Percentiles rank a stretch among this genome's conserved stretches.
These are phyloP conservation scores for Drosophila borborema DNA, from an alignment of 2,888 invertebrate genomes.

Conservation along the genomic window DNA sequence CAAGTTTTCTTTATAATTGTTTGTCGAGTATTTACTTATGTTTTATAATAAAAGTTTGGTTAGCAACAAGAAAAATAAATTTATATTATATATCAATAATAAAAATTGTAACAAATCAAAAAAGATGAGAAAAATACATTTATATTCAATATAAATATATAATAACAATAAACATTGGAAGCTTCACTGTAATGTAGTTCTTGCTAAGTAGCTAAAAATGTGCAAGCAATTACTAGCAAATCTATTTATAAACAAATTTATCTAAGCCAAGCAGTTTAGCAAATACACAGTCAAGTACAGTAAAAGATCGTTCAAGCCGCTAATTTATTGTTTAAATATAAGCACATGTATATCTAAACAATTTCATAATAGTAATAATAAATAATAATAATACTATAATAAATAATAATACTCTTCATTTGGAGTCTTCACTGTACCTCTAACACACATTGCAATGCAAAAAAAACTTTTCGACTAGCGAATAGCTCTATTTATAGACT, in stretches of 20 bases:
- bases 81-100: too few relatives aligned
- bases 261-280: background rate
- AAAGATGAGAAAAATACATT: too few relatives aligned
- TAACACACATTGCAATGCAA: background rate
- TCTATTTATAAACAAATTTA: background rate
- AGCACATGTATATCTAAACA: too few relatives aligned
- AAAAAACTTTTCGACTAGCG: background rate
- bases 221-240: background rate
- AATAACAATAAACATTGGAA: too few relatives aligned
- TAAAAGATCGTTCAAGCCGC: background rate
- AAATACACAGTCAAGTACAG: background rate
- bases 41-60: too few relatives aligned
- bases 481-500: slow-evolving; percentile 26
- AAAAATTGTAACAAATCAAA: too few relatives aligned
- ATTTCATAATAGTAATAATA: too few relatives aligned
- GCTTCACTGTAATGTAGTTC: too few relatives aligned
- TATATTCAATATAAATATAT: too few relatives aligned
- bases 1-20: too few relatives aligned
- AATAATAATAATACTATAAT: background rate
- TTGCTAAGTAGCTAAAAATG: background rate
- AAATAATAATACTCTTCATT: background rate
- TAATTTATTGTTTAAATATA: background rate
- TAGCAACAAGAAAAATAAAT: too few relatives aligned
- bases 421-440: background rate
- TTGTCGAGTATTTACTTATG: too few relatives aligned